Base-by-base conservation (phyloP, 1,140 invertebrate species). In the Lamellibrachia luymesi region DNA sequence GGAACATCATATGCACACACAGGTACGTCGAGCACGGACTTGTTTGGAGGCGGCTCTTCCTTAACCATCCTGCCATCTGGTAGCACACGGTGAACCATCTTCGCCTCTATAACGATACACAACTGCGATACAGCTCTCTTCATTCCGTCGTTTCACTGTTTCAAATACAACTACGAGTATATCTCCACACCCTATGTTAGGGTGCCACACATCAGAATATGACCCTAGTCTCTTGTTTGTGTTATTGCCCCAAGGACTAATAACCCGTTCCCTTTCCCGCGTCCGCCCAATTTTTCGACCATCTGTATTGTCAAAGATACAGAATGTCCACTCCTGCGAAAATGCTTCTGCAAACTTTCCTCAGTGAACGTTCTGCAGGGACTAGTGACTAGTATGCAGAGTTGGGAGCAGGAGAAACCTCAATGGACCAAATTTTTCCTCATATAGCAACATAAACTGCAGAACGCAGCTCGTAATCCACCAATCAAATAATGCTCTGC, bases 61-160 rank as follows among this genome's bases (percentile, higher is more conserved):
- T 91, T 91, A 13, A 91, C 90, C 38, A 91, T 49, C 49, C 90
- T 91, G 38, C 90, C 90, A 91, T 91, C 90, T 10, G 90, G 90
- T 17, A 51, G 49, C 90, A 49, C 50, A 7, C 50, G 90, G 90
- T 91, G 50, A 51, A 91, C 90, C 38, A 51, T 51, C 90, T 51
- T 49, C 49, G 90, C 90, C 90, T 91, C 90, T 91, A 91, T 38
- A 91, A 91, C 13, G 90, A 91, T 91, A 51, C 90, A 91, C 38
- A 91, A 8, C 38, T 51, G 90, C 4, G 38, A 50, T 91, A 50
- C 50, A 91, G 90, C 49, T 91, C 90, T 91, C 90, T 91, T 91
- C 90, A 50, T 91, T 51, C 6, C 27, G 13, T 91, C 50, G 25
- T 10, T 91, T 38, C 90, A 91, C 8, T 27, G 90, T 51, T n/a